Base-by-base conservation (phyloP, 1,140 invertebrate species). In the Oedothorax gibbosus region DNA sequence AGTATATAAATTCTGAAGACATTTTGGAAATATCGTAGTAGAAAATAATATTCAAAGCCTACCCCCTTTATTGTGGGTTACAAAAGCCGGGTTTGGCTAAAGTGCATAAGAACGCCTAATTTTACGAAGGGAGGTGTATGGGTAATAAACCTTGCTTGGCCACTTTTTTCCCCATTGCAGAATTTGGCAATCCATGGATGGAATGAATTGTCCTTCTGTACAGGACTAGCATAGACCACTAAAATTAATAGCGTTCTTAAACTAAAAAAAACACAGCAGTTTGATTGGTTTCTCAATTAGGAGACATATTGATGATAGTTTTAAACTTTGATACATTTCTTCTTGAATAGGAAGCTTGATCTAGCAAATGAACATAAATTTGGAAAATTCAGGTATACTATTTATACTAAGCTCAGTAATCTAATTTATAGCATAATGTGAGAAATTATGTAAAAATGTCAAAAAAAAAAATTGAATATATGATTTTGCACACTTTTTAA, bases 201-300 rank as follows among this genome's bases (percentile, higher is more conserved):
- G 35, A 35, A 35, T 35, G 18, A 18, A 21, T 66, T 66, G 12
- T 66, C 20, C 65, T 66, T 21, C 20, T 18, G 20, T 35, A 66
- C 18, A 66, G 10, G 12, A 7, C 20, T 18, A 12, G n/a, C n/a
- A n/a, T n/a, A n/a, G 9, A 21, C 65, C 20, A 66, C 49, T 21
- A 0, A 66, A 66, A 35, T 66, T 12, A 7, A 21, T 8, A 66
- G 20, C 18, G 20, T 66, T 18, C 65, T 18, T 35, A 35, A 35
- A 66, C 57, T 15, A 18, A 66, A 8, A n/a, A 18, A 77, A 60
- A 51, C 75, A 77, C 75, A 77, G 49, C 75, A 77, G 60, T 77
- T 15, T 49, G 75, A 77, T 64, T n/a, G 75, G 60, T 65, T 49
- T 73, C 20, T n/a, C 7, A 35, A 49, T 5, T 15, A 18, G 35